phyloP scores from a whole-genome alignment of 2,888 invertebrate species.

The Conchocele bisecta region DNA sequence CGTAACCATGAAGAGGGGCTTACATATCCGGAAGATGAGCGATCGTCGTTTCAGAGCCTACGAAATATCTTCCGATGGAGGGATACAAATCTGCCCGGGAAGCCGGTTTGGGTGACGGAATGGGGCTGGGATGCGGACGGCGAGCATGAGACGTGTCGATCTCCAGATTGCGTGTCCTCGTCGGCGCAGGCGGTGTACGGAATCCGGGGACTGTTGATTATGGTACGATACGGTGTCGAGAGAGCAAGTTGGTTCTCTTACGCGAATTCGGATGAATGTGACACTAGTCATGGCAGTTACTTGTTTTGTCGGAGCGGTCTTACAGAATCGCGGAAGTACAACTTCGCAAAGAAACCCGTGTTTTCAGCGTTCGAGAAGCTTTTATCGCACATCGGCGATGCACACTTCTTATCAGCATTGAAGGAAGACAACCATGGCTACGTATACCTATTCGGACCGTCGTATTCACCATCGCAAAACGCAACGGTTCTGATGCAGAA shows the following conservation, averaged over 20 bases:
- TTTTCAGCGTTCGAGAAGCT: constrained; percentile 62
- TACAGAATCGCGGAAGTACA: constrained; percentile 48
- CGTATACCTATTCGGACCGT: constrained; percentile 59
- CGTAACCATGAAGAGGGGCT: constrained; percentile 49
- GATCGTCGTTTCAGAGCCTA: constrained; percentile 61
- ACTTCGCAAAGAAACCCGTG: constrained; percentile 62
- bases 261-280: constrained; percentile 55
- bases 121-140: constrained; percentile 73
- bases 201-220: constrained; percentile 62
- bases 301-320: constrained; percentile 69
- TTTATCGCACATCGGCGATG: constrained; percentile 55
- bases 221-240: constrained; percentile 57
- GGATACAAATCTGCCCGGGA: constrained; percentile 61
- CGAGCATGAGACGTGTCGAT: constrained; percentile 56
- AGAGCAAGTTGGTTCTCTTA: constrained; percentile 69
- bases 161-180: constrained; percentile 67
- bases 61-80: constrained; percentile 66
- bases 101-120: constrained; percentile 70
- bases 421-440: constrained; percentile 60
- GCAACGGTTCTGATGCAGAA: neutral
- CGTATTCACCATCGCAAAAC: neutral
- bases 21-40: constrained; percentile 66
- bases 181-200: constrained; percentile 65
- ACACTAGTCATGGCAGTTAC: too few relatives aligned
- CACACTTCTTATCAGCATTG: constrained; percentile 50